Evolutionary conservation across 1,140 invertebrate genomes (phyloP), one percentile per base, ranked within the genome.

Genomic region (Drosophila persimilis): DNA sequence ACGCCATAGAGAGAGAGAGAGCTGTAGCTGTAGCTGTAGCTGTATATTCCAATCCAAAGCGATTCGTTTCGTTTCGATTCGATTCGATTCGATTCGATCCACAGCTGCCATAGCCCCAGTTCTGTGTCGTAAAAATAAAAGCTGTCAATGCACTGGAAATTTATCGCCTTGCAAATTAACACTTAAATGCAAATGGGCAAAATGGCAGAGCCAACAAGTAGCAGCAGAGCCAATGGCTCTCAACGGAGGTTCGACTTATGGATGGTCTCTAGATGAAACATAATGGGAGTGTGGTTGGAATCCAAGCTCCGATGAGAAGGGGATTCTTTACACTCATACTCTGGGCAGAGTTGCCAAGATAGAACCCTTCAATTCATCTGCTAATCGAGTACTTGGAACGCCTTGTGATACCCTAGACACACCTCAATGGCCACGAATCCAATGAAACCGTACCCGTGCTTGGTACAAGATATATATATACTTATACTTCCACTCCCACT

Each of bases 141-240:
- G 78, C 83, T 86, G 81, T 86, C 81, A 88, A 86, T 86, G 83
- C 77, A 81, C 70, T 86, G 57, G 56, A 54, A 86, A 86, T 86
- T 86, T 86, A 86, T 86, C 65, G 78, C 77, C 55, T 61, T 86
- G 75, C 81, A 83, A 86, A 86, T 88, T 86, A 86, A 86, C 81
- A 88, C 81, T 81, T 88, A 81, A 86, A 84, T 58, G 73, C 46
- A 72, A 79, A 61, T 67, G 54, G 51, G 43, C 63, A 70, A 66
- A 66, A 66, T 31, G 52, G 8, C 17, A 29, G 59, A 35, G 31
- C 43, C 52, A 70, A 53, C 65, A 57, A 72, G 53, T 50, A 61
- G 46, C 15, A 35, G 26, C 24, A 3, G 35, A 39, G 31, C 31
- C 31, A 3, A 2, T 35, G 9, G 9, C 35, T 13, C 35, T 39